Conservation (phyloP, 2,113 vertebrate species). For the Clarias magur region DNA sequence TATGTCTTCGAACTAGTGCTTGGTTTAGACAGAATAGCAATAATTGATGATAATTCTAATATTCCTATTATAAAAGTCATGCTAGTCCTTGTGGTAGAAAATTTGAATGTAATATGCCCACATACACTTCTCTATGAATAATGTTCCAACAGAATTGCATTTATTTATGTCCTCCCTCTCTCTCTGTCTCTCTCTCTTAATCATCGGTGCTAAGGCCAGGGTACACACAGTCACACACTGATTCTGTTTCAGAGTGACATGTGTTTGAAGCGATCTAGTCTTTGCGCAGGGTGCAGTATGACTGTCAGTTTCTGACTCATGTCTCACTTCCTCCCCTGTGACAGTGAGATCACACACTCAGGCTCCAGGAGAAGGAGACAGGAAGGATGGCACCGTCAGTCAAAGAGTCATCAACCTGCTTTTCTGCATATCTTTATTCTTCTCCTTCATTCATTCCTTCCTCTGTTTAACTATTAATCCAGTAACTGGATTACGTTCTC, state of each 20-base stretch:
- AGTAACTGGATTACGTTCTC: not conserved
- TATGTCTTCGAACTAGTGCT: not conserved
- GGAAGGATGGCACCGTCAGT: not conserved
- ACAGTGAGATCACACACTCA: slow-evolving; percentile 43
- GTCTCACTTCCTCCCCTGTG: slow-evolving; percentile 39
- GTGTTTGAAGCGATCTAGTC: slow-evolving; percentile 29
- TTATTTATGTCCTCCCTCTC: slow-evolving; percentile 4
- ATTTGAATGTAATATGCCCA: not conserved
- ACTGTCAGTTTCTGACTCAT: slow-evolving; percentile 47
- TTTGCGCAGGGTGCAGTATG: slow-evolving; percentile 40
- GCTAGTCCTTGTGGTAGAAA: not conserved
- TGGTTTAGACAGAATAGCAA: not conserved
- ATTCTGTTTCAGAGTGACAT: slow-evolving; percentile 16
- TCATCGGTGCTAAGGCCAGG: slow-evolving; percentile 14
- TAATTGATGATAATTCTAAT: slow-evolving; percentile 10
- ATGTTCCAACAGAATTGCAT: not conserved
- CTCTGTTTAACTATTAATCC: not conserved
- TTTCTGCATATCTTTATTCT: not conserved
- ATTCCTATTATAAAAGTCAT: slow-evolving; percentile 1
- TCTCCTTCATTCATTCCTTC: not conserved
- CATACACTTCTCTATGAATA: slow-evolving; percentile 5
- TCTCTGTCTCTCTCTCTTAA: slow-evolving; percentile 20
- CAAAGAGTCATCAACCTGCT: slow-evolving; percentile 1
- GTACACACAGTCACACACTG: slow-evolving; percentile 30
- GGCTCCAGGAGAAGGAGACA: slow-evolving; percentile 15